These are phyloP conservation scores for Fragum sueziense DNA, from an alignment of 2,888 invertebrate species.

Conservation along the genomic window DNA sequence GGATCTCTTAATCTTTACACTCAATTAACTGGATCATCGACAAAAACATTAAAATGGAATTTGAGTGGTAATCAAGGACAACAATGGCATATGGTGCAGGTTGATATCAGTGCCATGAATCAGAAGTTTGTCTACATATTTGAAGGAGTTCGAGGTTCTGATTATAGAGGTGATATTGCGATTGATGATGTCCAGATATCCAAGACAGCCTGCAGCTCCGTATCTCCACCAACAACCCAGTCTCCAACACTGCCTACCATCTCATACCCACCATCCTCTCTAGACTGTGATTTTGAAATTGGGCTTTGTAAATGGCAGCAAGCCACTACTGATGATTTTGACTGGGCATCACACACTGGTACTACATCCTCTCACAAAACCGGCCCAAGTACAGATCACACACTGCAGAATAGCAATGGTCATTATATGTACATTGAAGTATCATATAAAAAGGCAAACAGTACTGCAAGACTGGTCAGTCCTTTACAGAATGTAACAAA, in stretches of 20 bases:
- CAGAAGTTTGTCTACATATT: constrained; percentile 69
- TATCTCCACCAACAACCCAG: constrained; percentile 48
- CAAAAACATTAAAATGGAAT: constrained; percentile 54
- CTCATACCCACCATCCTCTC: constrained; percentile 67
- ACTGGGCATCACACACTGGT: constrained; percentile 74
- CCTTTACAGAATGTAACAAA: constrained; percentile 51
- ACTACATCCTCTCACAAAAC: constrained; percentile 67
- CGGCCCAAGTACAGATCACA: constrained; percentile 78
- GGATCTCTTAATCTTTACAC: constrained; percentile 75
- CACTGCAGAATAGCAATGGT: constrained; percentile 70
- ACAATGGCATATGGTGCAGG: constrained; percentile 67
- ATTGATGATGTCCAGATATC: constrained; percentile 76
- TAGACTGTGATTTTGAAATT: constrained; percentile 77
- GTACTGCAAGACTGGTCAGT: constrained; percentile 72
- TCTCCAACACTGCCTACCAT: constrained; percentile 62
- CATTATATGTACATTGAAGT: constrained; percentile 74
- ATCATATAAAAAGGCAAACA: constrained; percentile 59
- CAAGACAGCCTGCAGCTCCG: constrained; percentile 57
- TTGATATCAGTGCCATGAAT: constrained; percentile 41
- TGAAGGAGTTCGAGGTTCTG: constrained; percentile 75
- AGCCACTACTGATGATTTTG: constrained; percentile 73
- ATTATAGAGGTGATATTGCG: constrained; percentile 77
- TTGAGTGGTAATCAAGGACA: constrained; percentile 71
- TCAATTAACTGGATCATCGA: constrained; percentile 50
- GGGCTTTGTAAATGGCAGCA: constrained; percentile 75